A percentile compares a stretch with the other conserved stretches of the same genome.
Conservation (phyloP, 2,113 vertebrate genomes). For the Gymnorhina tibicen region DNA sequence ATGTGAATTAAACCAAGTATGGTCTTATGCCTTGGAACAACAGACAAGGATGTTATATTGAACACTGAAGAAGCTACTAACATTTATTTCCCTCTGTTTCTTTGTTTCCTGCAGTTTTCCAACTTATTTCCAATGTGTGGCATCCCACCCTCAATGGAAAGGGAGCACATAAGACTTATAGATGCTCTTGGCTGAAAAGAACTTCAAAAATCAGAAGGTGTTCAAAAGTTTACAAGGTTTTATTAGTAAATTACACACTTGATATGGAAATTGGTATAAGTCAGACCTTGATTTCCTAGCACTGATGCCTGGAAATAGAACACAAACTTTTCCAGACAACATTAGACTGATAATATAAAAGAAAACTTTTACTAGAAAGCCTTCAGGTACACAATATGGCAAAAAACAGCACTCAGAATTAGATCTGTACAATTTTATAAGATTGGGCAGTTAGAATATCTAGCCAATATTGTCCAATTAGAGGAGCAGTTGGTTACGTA, state of each 20-base stretch:
- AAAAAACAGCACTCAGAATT: rapidly evolving
- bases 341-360: background rate
- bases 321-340: background rate
- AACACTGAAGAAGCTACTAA: background rate
- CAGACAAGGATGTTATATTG: background rate
- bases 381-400: background rate
- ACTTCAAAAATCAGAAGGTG: background rate
- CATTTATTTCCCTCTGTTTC: background rate
- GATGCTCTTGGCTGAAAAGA: background rate
- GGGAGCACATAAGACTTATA: background rate
- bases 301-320: background rate
- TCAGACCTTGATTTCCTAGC: background rate
- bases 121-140: background rate
- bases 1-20: background rate
- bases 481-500: background rate
- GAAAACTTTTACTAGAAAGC: background rate
- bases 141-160: background rate
- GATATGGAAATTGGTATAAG: background rate
- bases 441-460: background rate
- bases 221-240: background rate
- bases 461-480: background rate
- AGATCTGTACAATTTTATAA: rapidly evolving
- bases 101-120: background rate
- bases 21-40: background rate
- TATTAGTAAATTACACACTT: background rate